Base-by-base conservation (phyloP, 2,797 vertebrate genomes). In the Podarcis lilfordi region DNA sequence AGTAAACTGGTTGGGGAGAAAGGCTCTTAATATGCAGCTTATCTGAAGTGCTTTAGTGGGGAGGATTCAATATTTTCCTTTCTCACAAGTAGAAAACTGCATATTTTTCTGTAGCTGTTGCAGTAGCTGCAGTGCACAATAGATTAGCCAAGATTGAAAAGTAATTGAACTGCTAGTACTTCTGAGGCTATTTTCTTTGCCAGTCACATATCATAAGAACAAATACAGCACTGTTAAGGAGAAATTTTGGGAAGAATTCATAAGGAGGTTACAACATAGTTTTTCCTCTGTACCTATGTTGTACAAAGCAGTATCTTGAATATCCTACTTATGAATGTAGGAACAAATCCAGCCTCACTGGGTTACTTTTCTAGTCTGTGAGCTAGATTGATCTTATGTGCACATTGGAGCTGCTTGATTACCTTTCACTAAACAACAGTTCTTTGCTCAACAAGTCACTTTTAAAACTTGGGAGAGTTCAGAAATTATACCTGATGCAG, bases 51-150 rank as follows among this genome's bases (percentile, higher is more conserved):
- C 91, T 93, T 90, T 93, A 96, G 95, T 86, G 82, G 93, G 91
- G 93, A 94, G 92, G 92, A 92, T 93, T 94, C 94, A 92, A 94
- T 95, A 86, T 96, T 93, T 94, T 92, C 84, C 89, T 37, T 93
- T 84, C 1, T 27, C 90, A 80, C 81, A 82, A 94, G 77, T 91
- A 89, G 69, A 91, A 95, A 91, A 91, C 88, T 71, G 35, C 87
- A 89, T 89, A 88, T 45, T 90, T 92, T 92, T 45, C 91, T 94
- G 91, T 90, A 95, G 92, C 93, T 95, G 91, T 88, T 90, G 87
- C 81, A 87, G 79, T 84, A 88, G 64, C 86, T 87, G 8, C 82
- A 86, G 81, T 37, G 0, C 35, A 35, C 71, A 78, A 35, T 21
- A 43, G 76, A 71, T 91, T 89, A 90, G 86, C 91, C 66, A 72